Conservation (phyloP, 1,140 invertebrate species). For the roundworm (Caenorhabditis elegans) region DNA sequence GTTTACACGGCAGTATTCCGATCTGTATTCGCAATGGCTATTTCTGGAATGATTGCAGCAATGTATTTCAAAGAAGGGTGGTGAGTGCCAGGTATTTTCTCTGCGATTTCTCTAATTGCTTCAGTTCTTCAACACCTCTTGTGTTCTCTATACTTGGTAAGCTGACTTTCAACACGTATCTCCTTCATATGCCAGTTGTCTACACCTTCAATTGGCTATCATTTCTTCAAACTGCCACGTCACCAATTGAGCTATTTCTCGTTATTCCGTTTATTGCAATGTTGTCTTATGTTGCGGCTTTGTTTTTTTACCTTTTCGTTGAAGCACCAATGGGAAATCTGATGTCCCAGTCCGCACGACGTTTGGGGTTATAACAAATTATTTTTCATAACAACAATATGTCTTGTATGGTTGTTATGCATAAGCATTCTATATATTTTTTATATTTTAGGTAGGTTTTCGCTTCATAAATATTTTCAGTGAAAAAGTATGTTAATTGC, state of each 20-base stretch:
- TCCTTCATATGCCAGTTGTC: conserved; percentile 62
- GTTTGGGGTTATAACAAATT: neutral
- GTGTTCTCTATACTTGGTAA: conserved; percentile 55
- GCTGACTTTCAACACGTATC: conserved; percentile 61
- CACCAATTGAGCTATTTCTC: conserved; percentile 49
- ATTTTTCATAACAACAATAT: too few species aligned
- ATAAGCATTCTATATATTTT: too few species aligned
- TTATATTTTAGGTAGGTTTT: too few species aligned
- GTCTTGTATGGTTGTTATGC: too few species aligned
- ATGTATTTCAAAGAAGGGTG: conserved; percentile 48
- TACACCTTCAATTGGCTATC: conserved; percentile 59
- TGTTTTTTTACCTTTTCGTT: conserved; percentile 60
- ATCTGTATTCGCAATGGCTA: conserved; percentile 57
- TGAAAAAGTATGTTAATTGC: too few species aligned
- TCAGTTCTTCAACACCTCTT: conserved; percentile 41
- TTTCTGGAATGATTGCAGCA: conserved; percentile 53
- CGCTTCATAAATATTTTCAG: too few species aligned
- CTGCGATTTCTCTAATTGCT: too few species aligned
- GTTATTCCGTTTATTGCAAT: conserved; percentile 56
- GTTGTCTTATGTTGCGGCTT: conserved; percentile 53
- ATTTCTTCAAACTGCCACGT: conserved; percentile 54
- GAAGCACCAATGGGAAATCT: conserved; percentile 54
- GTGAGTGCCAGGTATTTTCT: conserved; percentile 35
- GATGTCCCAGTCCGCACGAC: neutral
- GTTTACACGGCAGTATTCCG: conserved; percentile 63